These are phyloP conservation scores for Pseudopipra pipra DNA, from an alignment of 2,113 vertebrate species.

Conservation along the genomic window DNA sequence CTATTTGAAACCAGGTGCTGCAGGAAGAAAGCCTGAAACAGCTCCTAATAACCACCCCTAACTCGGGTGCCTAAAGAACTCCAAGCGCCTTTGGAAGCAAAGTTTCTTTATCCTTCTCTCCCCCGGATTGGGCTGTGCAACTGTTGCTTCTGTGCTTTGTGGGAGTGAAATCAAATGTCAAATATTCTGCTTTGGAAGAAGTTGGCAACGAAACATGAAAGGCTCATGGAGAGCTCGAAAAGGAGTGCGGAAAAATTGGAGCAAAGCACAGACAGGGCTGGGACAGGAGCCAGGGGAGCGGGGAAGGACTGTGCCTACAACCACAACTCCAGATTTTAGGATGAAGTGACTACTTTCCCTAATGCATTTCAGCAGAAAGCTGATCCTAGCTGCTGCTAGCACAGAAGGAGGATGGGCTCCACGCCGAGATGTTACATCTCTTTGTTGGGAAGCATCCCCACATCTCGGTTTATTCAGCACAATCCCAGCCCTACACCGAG, in stretches of 20 bases:
- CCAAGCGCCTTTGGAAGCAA: neutral
- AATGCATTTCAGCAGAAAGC: neutral
- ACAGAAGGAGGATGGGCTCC: neutral
- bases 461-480: fast-evolving
- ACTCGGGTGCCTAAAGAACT: neutral
- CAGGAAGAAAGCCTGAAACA: neutral
- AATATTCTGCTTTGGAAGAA: conserved; percentile 44
- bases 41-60: neutral
- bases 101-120: conserved; percentile 37
- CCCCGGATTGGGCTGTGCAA: neutral
- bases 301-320: neutral
- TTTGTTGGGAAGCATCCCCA: neutral
- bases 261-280: conserved; percentile 13
- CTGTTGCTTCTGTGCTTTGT: conserved; percentile 62
- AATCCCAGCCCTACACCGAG: fast-evolving
- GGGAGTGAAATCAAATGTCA: conserved; percentile 68
- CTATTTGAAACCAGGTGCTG: neutral
- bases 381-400: conserved; percentile 30
- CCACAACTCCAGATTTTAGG: conserved; percentile 13
- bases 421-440: neutral
- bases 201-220: conserved; percentile 37
- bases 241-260: neutral
- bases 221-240: conserved; percentile 26
- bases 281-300: conserved; percentile 20
- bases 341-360: neutral